Evolutionary conservation across 1,140 invertebrate genomes (phyloP), one percentile per base, ranked within the genome.

Genomic region (Aphelenchoides avenae): DNA sequence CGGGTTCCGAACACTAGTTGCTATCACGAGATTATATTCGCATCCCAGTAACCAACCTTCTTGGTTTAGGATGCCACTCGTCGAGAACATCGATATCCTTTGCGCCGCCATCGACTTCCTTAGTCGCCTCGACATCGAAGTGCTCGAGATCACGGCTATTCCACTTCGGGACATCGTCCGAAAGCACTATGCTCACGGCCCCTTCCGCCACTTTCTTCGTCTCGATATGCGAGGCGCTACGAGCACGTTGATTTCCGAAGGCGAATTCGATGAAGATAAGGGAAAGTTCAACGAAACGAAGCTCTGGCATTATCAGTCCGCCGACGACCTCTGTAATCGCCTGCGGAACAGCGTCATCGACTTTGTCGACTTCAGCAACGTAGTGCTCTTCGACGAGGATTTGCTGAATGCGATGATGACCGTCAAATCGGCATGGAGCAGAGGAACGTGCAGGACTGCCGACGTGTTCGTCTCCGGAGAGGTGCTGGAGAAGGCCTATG

Each of bases 221-320:
- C 41, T 43, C 7, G 41, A 43, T 43, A 15, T 43, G 7, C 41
- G 41, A 7, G 41, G 41, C 41, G 41, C 7, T 7, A 43, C 41
- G 9, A 43, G 41, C 41, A 43, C 41, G 18, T 15, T 43, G 7
- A 43, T 43, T 43, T 11, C 18, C 15, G 7, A 7, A 15, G 41
- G 30, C 15, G 7, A 43, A 7, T n/a, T n/a, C n/a, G n/a, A n/a
- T n/a, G n/a, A n/a, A n/a, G n/a, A n/a, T n/a, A 7, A 18, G 9
- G 41, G 41, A 7, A 26, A 20, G 7, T 43, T 43, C 41, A 43
- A 43, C 30, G 18, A 43, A 15, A 43, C 41, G 7, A 43, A 43
- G 30, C 41, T 43, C 18, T 43, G 41, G 41, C 41, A 43, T 26
- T 43, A 43, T 43, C 7, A 15, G 30, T 43, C 7, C 15, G 30